Evolutionary conservation across 2,797 vertebrate species (phyloP).

Genomic region (Parauchenoglanis ngamensis): DNA sequence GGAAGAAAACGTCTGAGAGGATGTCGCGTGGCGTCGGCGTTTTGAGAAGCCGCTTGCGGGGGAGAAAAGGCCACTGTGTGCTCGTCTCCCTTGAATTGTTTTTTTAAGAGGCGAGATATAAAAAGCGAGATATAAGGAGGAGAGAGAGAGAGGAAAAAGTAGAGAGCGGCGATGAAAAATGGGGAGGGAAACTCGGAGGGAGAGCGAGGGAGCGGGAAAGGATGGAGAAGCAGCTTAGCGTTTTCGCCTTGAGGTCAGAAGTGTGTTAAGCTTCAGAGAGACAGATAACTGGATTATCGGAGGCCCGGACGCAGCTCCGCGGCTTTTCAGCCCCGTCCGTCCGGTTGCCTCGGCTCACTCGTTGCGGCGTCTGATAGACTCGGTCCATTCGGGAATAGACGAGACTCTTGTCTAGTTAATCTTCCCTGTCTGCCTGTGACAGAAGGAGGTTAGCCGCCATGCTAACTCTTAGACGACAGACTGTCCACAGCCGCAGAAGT

Average conservation of each 20-base stretch:
- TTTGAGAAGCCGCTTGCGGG: background rate
- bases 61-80: background rate
- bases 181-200: background rate
- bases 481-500: constrained; percentile 22
- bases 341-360: constrained; percentile 49
- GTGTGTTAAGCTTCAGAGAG: constrained; percentile 78
- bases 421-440: constrained; percentile 74
- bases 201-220: constrained; percentile 29
- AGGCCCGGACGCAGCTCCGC: constrained; percentile 73
- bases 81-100: background rate
- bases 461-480: constrained; percentile 59
- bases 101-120: background rate
- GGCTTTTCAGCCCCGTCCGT: constrained; percentile 33
- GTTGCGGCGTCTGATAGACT: constrained; percentile 66
- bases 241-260: constrained; percentile 78
- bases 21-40: background rate
- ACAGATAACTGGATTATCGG: constrained; percentile 83
- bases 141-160: background rate
- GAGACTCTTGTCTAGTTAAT: constrained; percentile 76
- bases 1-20: background rate
- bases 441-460: constrained; percentile 77
- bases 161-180: background rate
- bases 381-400: constrained; percentile 70
- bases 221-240: constrained; percentile 77
- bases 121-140: background rate